Evolutionary conservation across 2,888 invertebrate species (phyloP), one percentile per base, ranked within the genome.

Genomic region (Erebia ligea): DNA sequence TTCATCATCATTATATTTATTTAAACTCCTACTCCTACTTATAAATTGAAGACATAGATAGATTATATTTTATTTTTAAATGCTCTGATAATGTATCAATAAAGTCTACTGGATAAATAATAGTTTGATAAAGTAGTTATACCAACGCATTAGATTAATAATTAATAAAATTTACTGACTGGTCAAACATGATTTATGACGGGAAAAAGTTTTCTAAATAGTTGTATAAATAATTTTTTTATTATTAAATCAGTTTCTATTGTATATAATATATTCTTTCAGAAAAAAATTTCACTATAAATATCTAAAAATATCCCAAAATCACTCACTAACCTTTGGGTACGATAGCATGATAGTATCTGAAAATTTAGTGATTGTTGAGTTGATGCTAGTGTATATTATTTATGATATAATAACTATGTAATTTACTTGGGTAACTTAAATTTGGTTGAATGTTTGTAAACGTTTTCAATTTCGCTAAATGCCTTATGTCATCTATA

Each of bases 251-350:
- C 17, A 10, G 10, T 10, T 19, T 2, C 17, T 17, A 1, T 54
- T 54, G 17, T 19, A 48, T 52, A 40, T 11, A 45, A 45, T 10
- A 54, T 56, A 34, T 34, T 34, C 25, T 64, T 64, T 2, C 42
- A 42, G 10, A 61, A 61, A 61, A 40, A 42, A 19, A 61, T 19
- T 61, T 62, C 69, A 73, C 70, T 71, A 40, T 77, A 67, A 73
- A 74, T 73, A 59, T 58, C 71, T 68, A 72, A 66, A 69, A 72
- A n/a, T 72, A 70, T 66, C 75, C 72, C 70, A 75, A 77, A 76
- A 76, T 70, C 75, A 78, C 75, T 86, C 84, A 86, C 87, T 86
- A 86, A 86, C 85, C 83, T 84, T 86, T 80, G 79, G 80, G 79
- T 52, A 81, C 78, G 76, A 83, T 42, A 62, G 42, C 17, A 45